phyloP scores from a whole-genome alignment of 2,113 vertebrate genomes.

The Gymnorhina tibicen region DNA sequence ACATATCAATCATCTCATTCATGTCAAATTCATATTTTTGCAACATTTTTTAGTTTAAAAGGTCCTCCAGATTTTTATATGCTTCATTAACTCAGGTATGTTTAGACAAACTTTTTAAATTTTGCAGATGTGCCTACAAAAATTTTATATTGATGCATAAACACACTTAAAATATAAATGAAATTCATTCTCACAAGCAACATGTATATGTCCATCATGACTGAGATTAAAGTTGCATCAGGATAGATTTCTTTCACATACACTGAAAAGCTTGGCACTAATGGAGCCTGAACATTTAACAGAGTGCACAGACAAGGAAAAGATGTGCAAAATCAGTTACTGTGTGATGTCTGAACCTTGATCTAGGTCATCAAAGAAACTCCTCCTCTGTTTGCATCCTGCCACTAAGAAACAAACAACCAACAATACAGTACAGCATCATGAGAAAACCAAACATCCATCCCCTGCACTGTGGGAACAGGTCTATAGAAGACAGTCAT shows the following conservation, averaged over 20 bases:
- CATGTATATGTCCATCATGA: accelerated
- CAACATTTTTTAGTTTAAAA: neutral
- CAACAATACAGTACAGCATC: neutral
- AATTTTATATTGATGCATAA: neutral
- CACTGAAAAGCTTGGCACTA: neutral
- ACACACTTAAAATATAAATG: neutral
- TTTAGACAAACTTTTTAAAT: neutral
- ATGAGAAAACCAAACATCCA: neutral
- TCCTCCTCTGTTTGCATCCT: neutral
- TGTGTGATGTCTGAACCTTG: neutral
- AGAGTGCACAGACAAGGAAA: neutral
- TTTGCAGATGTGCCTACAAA: neutral
- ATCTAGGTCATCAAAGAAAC: neutral
- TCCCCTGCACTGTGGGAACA: neutral
- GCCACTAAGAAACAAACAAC: neutral
- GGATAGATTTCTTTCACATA: neutral
- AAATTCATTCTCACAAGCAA: neutral
- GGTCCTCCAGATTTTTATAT: neutral
- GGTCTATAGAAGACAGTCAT: neutral
- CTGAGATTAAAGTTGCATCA: neutral
- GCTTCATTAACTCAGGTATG: neutral
- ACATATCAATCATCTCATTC: neutral
- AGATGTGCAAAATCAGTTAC: neutral
- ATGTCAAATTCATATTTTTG: neutral
- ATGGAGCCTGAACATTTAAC: neutral